Evolutionary conservation across 2,888 invertebrate species (phyloP).

Genomic region (Limnephilus rhombicus): DNA sequence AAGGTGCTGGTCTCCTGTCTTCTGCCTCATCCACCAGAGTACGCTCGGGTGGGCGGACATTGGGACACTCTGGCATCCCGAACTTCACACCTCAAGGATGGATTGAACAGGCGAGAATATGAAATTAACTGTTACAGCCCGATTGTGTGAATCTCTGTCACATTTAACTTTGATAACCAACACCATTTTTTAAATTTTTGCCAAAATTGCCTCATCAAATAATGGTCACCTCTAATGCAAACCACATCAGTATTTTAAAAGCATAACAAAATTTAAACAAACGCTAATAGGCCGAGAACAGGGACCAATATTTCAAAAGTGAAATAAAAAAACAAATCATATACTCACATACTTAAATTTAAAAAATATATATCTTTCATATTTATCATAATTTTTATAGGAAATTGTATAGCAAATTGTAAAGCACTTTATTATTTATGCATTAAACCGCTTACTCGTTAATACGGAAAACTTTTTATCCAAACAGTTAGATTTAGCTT

Average conservation of each 20-base stretch:
- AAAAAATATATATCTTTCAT: too few relatives aligned
- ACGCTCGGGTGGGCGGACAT: slow-evolving; percentile 96
- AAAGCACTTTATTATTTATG: too few relatives aligned
- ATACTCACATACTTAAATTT: too few relatives aligned
- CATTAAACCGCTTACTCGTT: too few relatives aligned
- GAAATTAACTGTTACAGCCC: not conserved
- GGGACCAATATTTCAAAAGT: too few relatives aligned
- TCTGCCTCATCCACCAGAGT: slow-evolving; percentile 97
- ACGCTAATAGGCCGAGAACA: too few relatives aligned
- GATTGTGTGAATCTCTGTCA: not conserved
- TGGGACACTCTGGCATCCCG: slow-evolving; percentile 94
- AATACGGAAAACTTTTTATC: too few relatives aligned
- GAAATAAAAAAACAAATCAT: too few relatives aligned
- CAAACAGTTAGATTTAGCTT: too few relatives aligned
- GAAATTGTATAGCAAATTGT: too few relatives aligned
- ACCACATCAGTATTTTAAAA: not conserved
- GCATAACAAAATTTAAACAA: too few relatives aligned
- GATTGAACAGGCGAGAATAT: slow-evolving; percentile 82
- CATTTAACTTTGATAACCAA: not conserved
- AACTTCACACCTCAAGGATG: slow-evolving; percentile 96
- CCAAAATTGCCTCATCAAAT: not conserved
- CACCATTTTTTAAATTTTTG: not conserved
- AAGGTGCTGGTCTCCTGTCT: slow-evolving; percentile 95
- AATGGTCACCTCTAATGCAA: not conserved
- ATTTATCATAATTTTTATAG: too few relatives aligned